Evolutionary conservation across 2,797 vertebrate genomes (phyloP), one percentile per base, ranked within the genome.

Genomic region (Coranthus polyacanthus): DNA sequence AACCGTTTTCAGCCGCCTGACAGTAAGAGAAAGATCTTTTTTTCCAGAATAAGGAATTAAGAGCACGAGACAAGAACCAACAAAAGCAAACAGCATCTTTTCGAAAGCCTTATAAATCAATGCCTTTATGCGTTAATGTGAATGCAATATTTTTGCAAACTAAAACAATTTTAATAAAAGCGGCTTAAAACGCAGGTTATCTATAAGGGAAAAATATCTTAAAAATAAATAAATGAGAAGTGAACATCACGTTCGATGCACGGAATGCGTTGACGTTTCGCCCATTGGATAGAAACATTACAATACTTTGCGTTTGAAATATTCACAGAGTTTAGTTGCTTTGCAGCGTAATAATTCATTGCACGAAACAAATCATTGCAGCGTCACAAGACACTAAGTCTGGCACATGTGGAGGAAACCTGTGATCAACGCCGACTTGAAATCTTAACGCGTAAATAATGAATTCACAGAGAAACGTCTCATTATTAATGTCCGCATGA

Each of bases 361-460:
- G 17, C 20, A 47, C 1, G 1, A 16, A 22, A 39, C 1, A 49
- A 67, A 69, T 69, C 18, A 54, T 34, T 12, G 38, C 53, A 52
- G 46, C 32, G 50, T 44, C 26, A 53, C 29, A 16, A 15, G 7
- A 36, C 16, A 13, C 10, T 3, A n/a, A 32, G 8, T 17, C 26
- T 29, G 26, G 3, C 29, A 24, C 15, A 10, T 20, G 3, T 42
- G 8, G 8, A 49, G 3, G 3, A 49, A 21, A 15, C 36, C 16
- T 0, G 0, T 34, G 6, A 41, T 18, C 39, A 16, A 11, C 11
- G 8, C 3, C 3, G 26, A 54, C 6, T 5, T 21, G 24, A n/a
- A 37, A 36, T n/a, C 1, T 34, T 0, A 21, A 2, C 3, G 15
- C 11, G 12, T 5, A 26, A n/a, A 52, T 18, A 15, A 15, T 4